Base-by-base conservation (phyloP, 2,888 invertebrate species). In the Mystacides longicornis region DNA sequence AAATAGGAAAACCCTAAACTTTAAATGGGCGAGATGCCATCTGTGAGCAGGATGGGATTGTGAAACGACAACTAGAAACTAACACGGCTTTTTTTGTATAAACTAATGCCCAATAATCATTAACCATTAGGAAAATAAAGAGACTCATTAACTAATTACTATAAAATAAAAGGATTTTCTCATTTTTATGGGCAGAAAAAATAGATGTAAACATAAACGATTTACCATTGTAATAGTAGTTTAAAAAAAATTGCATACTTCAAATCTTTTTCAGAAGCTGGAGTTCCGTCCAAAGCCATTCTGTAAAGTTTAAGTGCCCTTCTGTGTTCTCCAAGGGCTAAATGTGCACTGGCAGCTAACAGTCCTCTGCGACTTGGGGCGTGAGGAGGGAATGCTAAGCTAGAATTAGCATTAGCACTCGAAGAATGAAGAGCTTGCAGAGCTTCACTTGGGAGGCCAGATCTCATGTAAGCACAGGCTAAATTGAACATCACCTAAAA, bases 271-370 rank as follows among this genome's bases (percentile, higher is more conserved):
- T 96, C 92, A 52, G 89, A 90, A 37, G 90, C 90, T 0, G 96
- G 93, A 2, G 89, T 89, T 72, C 98, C 98, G 73, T 99, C 99
- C 61, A 99, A 78, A 1, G 98, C 97, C 98, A 98, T 99, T 64
- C 97, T 82, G 69, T 96, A 99, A 79, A 95, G 86, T 77, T 99
- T 99, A 56, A 99, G 85, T 0, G 98, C 97, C 74, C 96, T 93
- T 14, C 89, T 86, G 67, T 89, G 93, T 66, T 92, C 85, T 62
- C 93, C 93, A 11, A 56, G 56, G 7, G 58, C 60, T 21, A 59
- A 49, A 51, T 60, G 58, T 14, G 58, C 58, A 22, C 52, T 53
- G 14, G 60, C 60, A 16, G 58, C 60, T 18, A 56, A 51, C 20
- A 60, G 43, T 1, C 60, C 54, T 2, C 56, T 56, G 42, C 58